Base-by-base conservation (phyloP, 2,888 invertebrate species). In the Pemphredon lugubris region DNA sequence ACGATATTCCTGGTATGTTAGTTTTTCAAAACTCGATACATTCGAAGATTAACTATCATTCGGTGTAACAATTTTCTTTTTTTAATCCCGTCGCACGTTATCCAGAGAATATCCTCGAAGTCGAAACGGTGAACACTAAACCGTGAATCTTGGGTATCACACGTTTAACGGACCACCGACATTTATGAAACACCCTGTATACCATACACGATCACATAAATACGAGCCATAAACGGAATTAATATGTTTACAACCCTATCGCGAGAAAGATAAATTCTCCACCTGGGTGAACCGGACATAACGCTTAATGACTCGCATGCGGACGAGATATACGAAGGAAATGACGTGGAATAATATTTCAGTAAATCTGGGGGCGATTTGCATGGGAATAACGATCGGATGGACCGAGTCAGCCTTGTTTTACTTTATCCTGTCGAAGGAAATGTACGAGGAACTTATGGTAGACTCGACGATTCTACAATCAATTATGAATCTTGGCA, bases 401-500 rank as follows among this genome's bases (percentile, higher is more conserved):
- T 42, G 40, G 40, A 4, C 16, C 14, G 18, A 14, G 7, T 20
- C 40, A 11, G 18, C 14, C 0, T 42, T 42, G 20, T 42, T 42
- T 42, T 7, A 42, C 16, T 20, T 42, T 6, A 6, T 1, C 2
- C 6, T 42, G 16, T 11, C 40, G 9, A 18, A 1, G 18, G 5
- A 1, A 9, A 18, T 4, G 16, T 42, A 20, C 16, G n/a, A 42
- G 5, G 40, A 42, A 16, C 14, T 42, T 4, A 6, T 20, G 1
- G 7, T 6, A 4, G 16, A 2, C 11, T 1, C 14, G 6, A 3
- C 40, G 40, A 16, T 42, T 1, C 16, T 42, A 18, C 18, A 42
- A 18, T 14, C 18, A 3, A 6, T 42, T 6, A 74, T 81, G 60
- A 77, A 74, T 57, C 54, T 73, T 3, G 82, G 80, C 4, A 74